Evolutionary conservation across 2,113 vertebrate genomes (phyloP), one percentile per base, ranked within the genome.

Genomic region (Pygoscelis adeliae): DNA sequence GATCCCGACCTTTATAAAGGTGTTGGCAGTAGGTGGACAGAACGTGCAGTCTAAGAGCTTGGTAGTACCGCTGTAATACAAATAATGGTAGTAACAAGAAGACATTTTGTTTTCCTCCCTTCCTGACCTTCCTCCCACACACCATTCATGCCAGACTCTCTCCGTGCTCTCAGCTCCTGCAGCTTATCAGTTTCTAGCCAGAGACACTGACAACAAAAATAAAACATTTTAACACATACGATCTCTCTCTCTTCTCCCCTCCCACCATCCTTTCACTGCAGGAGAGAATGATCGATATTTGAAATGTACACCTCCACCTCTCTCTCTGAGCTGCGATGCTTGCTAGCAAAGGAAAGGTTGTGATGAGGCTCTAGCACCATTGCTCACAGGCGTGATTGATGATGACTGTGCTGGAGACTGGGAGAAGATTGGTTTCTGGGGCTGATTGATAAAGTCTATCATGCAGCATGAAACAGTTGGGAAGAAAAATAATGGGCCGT

Each of bases 371-470:
- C 92, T 13, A 65, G 85, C 42, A 0, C 85, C 32, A 3, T 3
- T 13, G 38, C 91, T 90, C 49, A 66, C 71, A 27, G 46, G 40
- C 34, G 25, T 90, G 96, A 97, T 91, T 65, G 93, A 96, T 95
- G 94, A 62, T 9, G 70, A 30, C 76, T 58, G 66, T 5, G 72
- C 87, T 77, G 83, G 92, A 74, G 80, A 71, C 82, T 9, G 27
- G 78, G 89, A 74, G 85, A 49, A 97, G 97, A 93, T 95, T 94
- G 94, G 59, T 94, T 97, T 95, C 61, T 62, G 59, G 76, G 36
- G 47, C 87, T 96, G 97, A 97, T 72, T 73, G 96, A 97, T 96
- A 80, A 97, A 96, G 94, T 82, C 87, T 79, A 83, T 96, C 89
- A 96, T 84, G 89, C 62, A 86, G 96, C 89, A 23, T 90, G 95